Evolutionary conservation across 2,888 invertebrate genomes (phyloP), one percentile per base, ranked within the genome.

Genomic region (Orgyia antiqua): DNA sequence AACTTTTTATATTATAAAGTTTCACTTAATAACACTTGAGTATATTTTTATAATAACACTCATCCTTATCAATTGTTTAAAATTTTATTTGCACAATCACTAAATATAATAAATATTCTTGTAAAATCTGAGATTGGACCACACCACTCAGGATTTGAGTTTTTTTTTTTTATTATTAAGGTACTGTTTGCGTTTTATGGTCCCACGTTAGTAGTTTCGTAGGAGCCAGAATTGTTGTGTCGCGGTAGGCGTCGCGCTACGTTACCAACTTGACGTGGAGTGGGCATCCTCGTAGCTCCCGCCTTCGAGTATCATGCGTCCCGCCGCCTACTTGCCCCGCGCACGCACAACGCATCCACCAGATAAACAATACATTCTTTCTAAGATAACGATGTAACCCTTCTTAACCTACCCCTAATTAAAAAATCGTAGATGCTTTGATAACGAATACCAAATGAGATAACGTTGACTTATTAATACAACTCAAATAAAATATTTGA

Each of bases 241-340:
- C 39, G 50, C 58, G 57, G 57, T 63, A 70, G 58, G 76, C 80
- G 80, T 73, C 77, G 63, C 71, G 64, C 69, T 58, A 46, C 69
- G 61, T 51, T 53, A 58, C 64, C 62, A 62, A 63, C 67, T 61
- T 60, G 58, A 53, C 56, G 68, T 59, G 48, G 64, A 79, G 72
- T 73, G 75, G 61, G 59, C 62, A 65, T 67, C 67, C 62, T 68
- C 60, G 42, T 45, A 50, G 51, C 66, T 64, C 69, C 69, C 75
- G 76, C 73, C 68, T 71, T 59, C 64, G 59, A 49, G 45, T 52
- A 51, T 51, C 53, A 55, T 37, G 54, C 56, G 57, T 55, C 57
- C 56, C 61, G 54, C 56, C 47, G 42, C 58, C 41, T 48, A 48
- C 51, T 42, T 51, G 43, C 59, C 72, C 66, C 74, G 67, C 67